A percentile compares a stretch with the other conserved stretches of the same genome.
Evolutionary conservation across 2,888 invertebrate species (phyloP).

Genomic region (Hylaea fasciaria): DNA sequence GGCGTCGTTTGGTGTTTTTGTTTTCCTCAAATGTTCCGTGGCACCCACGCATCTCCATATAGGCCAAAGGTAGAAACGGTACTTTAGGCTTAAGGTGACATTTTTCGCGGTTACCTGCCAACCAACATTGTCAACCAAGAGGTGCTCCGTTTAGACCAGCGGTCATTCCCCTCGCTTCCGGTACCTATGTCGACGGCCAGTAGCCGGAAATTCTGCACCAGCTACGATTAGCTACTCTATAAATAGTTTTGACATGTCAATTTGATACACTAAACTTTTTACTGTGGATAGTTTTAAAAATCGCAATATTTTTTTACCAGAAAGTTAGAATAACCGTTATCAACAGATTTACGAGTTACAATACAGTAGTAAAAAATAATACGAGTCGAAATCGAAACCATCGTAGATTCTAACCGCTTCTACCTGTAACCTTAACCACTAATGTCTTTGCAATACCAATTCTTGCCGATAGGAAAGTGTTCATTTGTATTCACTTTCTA

Average conservation of each 20-base stretch:
- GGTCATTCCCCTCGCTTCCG: constrained; percentile 69
- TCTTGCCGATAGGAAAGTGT: constrained; percentile 48
- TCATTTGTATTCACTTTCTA: constrained; percentile 54
- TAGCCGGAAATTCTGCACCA: constrained; percentile 61
- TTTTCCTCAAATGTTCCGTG: neutral
- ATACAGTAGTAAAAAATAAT: constrained; percentile 42
- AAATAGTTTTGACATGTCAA: constrained; percentile 27
- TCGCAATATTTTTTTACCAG: too few relatives aligned
- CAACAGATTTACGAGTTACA: constrained; percentile 42
- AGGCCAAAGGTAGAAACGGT: constrained; percentile 22
- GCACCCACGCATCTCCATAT: constrained; percentile 10
- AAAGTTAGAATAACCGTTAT: constrained; percentile 39
- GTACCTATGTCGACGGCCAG: constrained; percentile 47
- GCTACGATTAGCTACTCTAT: constrained; percentile 44
- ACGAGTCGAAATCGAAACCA: constrained; percentile 9
- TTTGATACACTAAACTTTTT: constrained; percentile 1
- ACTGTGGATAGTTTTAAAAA: too few relatives aligned
- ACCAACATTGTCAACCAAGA: constrained; percentile 34
- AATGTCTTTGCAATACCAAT: constrained; percentile 32
- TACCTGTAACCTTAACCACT: constrained; percentile 9
- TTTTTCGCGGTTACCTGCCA: constrained; percentile 55
- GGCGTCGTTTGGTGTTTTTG: neutral
- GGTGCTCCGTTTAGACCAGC: constrained; percentile 49
- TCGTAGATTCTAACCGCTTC: constrained; percentile 8
- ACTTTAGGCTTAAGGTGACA: constrained; percentile 42